Evolutionary conservation across 2,113 vertebrate species (phyloP).

Genomic region (Pontoporia blainvillei): DNA sequence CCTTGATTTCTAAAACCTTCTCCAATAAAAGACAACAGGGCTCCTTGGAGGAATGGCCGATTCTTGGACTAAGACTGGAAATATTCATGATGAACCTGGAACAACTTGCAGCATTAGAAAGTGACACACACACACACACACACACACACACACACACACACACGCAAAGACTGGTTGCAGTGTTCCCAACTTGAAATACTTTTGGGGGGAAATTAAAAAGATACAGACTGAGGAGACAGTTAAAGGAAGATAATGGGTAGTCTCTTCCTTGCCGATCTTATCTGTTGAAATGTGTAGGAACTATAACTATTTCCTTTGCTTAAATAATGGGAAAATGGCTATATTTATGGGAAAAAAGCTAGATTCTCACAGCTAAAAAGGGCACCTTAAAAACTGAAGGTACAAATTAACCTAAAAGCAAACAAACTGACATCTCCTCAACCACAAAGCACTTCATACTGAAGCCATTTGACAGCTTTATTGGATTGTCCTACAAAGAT

Average conservation of each 20-base stretch:
- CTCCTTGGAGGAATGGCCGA: neutral
- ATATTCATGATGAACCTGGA: neutral
- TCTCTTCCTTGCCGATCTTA: neutral
- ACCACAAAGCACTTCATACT: conserved; percentile 13
- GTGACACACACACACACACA: no score
- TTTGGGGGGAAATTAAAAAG: neutral
- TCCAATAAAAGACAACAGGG: neutral
- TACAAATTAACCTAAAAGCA: conserved; percentile 25
- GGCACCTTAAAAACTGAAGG: neutral
- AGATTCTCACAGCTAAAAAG: conserved; percentile 16
- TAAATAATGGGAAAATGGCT: conserved; percentile 36
- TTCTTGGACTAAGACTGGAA: neutral
- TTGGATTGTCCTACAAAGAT: conserved; percentile 50
- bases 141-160: neutral
- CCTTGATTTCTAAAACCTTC: neutral
- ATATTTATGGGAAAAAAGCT: neutral
- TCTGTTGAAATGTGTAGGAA: conserved; percentile 34
- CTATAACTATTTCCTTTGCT: conserved; percentile 20
- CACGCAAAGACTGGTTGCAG: neutral
- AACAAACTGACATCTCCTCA: conserved; percentile 12
- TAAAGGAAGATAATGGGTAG: neutral
- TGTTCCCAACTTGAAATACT: conserved; percentile 20
- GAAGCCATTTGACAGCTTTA: conserved; percentile 48
- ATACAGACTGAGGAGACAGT: neutral
- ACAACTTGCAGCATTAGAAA: neutral